Evolutionary conservation across 2,797 vertebrate species (phyloP), one percentile per base, ranked within the genome.

Genomic region (Ptychadena robeensis): DNA sequence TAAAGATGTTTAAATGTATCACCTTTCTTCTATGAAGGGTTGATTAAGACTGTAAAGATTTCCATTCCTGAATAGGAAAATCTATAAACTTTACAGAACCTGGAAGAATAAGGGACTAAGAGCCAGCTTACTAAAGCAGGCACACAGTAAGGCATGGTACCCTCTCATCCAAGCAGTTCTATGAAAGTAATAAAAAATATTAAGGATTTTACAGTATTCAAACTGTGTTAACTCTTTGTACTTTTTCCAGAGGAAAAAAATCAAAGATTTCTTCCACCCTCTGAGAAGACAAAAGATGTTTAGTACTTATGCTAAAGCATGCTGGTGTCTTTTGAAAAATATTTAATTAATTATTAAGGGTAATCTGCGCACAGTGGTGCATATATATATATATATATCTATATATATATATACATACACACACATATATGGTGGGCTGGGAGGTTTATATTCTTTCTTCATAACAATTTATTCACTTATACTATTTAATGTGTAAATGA

Each of bases 51-150:
- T 74, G 37, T 40, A 80, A 74, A 74, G 78, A 80, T 85, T 85
- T 85, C 77, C 71, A 85, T 74, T 76, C 69, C 78, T 75, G 65
- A 85, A 76, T 80, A 70, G 82, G 82, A 85, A 85, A 85, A 85
- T 80, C 78, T 59, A 85, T 85, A 85, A 76, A 80, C 18, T 76
- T 80, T 80, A 75, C 71, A 76, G 72, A 85, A 80, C 59, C 71
- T 80, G 82, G 77, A 85, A 80, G 77, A 80, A 65, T 75, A 18
- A 30, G 57, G 48, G 64, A 70, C 63, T 28, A 28, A 14, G 37
- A 75, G 77, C 77, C 78, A 75, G 72, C 28, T 2, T 79, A 30
- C 53, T 44, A 37, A 77, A 48, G n/a, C 44, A 40, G 34, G 35
- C 68, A 14, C 57, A 71, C 15, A 61, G 30, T n/a, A 31, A 74